Conservation (phyloP, 2,888 invertebrate species). For the Dorcus hopei region DNA sequence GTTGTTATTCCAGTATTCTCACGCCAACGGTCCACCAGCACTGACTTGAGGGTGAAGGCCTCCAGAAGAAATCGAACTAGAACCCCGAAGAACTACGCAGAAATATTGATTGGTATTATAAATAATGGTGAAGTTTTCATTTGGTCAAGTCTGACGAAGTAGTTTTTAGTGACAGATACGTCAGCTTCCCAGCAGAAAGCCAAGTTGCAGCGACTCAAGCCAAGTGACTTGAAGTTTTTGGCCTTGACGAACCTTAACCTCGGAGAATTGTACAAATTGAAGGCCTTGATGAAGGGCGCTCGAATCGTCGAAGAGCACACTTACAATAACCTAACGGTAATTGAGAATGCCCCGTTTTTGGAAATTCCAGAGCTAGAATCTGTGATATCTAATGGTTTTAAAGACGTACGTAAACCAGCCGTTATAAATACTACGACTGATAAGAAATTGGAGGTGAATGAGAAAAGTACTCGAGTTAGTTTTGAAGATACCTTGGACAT, state of each 20-base stretch:
- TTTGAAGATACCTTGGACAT: neutral
- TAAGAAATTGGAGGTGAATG: neutral
- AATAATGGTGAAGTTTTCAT: slow-evolving; percentile 2
- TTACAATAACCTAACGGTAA: slow-evolving; percentile 39
- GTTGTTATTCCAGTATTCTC: slow-evolving; percentile 18
- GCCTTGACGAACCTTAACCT: slow-evolving; percentile 55
- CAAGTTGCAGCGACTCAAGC: slow-evolving; percentile 63
- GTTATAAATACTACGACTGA: neutral
- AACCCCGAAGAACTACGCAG: slow-evolving; percentile 29
- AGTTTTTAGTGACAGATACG: slow-evolving; percentile 59
- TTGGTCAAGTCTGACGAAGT: neutral
- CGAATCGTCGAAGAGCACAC: slow-evolving; percentile 37
- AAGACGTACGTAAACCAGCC: neutral
- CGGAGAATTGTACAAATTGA: slow-evolving; percentile 59
- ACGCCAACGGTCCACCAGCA: slow-evolving; percentile 36
- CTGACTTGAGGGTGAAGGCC: slow-evolving; percentile 32
- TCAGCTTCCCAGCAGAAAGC: slow-evolving; percentile 65
- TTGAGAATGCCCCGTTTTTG: slow-evolving; percentile 20
- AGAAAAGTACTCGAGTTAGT: neutral
- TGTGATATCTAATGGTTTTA: neutral
- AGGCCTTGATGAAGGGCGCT: slow-evolving; percentile 35
- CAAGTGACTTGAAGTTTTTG: slow-evolving; percentile 64
- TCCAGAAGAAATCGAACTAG: slow-evolving; percentile 31
- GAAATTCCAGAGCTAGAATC: neutral
- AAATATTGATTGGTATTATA: slow-evolving; percentile 32